Percentiles rank a stretch among this genome's conserved stretches.
Conservation (phyloP, 2,113 vertebrate genomes). For the Datnioides undecimradiatus region DNA sequence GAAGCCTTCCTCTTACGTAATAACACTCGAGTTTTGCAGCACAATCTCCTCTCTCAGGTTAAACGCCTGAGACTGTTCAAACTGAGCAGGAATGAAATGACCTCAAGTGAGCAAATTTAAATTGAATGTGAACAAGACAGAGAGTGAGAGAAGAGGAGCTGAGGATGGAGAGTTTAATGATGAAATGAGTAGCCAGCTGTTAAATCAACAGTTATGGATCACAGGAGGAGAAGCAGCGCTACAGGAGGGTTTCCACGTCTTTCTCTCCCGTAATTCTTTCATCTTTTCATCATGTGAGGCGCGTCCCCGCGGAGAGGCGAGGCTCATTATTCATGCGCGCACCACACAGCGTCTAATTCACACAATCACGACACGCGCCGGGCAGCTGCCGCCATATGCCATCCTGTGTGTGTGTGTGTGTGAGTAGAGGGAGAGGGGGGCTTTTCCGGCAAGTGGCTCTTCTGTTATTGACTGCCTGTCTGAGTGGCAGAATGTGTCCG, state of each 20-base stretch:
- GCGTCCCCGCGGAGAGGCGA: conserved; percentile 54
- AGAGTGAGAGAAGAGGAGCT: conserved; percentile 22
- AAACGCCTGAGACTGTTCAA: conserved; percentile 8
- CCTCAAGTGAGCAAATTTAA: conserved; percentile 22
- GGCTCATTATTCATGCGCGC: conserved; percentile 67
- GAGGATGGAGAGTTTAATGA: conserved; percentile 28
- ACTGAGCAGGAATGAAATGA: conserved; percentile 15
- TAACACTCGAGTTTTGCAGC: background rate
- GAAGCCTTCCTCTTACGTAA: background rate
- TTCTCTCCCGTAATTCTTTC: conserved; percentile 52
- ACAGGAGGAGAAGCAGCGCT: conserved; percentile 47
- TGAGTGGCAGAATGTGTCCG: conserved; percentile 29
- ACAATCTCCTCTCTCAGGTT: conserved; percentile 8
- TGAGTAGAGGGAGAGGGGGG: background rate
- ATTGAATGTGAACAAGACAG: conserved; percentile 38
- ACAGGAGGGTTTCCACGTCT: conserved; percentile 49
- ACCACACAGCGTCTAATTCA: conserved; percentile 53
- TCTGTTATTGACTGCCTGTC: conserved; percentile 57
- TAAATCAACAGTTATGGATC: conserved; percentile 64
- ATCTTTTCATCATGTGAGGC: conserved; percentile 56
- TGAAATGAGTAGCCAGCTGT: conserved; percentile 52
- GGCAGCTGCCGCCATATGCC: conserved; percentile 76
- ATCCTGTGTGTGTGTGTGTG: conserved; percentile 3
- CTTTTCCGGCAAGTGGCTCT: conserved; percentile 56
- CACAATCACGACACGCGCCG: conserved; percentile 56